A percentile compares a stretch with the other conserved stretches of the same genome.
Conservation (phyloP, 2,888 invertebrate genomes). For the Pheosia tremula region DNA sequence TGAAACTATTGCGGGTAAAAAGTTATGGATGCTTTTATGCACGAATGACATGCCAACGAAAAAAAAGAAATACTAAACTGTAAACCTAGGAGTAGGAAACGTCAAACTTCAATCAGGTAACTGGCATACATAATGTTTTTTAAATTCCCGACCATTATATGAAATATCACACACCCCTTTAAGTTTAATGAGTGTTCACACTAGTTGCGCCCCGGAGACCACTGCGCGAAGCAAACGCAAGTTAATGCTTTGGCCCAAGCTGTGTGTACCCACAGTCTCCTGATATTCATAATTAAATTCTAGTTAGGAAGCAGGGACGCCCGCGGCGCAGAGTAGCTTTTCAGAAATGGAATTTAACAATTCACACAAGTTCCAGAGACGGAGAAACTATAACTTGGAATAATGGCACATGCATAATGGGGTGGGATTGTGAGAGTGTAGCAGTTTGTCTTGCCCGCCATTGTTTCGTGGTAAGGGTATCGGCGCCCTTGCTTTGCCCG, state of each 20-base stretch:
- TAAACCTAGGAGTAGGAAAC: not conserved
- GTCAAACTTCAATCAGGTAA: not conserved
- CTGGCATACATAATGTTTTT: not conserved
- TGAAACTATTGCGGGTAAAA: too few relatives aligned
- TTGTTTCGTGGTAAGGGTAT: conserved; percentile 31
- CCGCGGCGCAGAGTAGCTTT: conserved; percentile 63
- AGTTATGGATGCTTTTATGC: too few relatives aligned
- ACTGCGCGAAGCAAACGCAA: conserved; percentile 36
- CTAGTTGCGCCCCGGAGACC: conserved; percentile 27
- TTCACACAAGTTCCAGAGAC: conserved; percentile 74
- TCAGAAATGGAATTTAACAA: conserved; percentile 80
- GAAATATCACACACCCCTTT: not conserved
- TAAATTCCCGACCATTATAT: conserved; percentile 4
- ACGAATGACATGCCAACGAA: too few relatives aligned
- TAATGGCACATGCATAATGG: conserved; percentile 59
- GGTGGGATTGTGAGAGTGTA: conserved; percentile 33
- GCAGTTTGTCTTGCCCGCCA: conserved; percentile 37
- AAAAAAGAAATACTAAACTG: not conserved
- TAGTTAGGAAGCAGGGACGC: conserved; percentile 73
- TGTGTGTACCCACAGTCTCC: conserved; percentile 59
- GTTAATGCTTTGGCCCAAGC: conserved; percentile 46
- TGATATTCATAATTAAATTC: conserved; percentile 80
- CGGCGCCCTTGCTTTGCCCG: not conserved
- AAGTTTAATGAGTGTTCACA: conserved; percentile 15
- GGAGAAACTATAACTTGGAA: conserved; percentile 62